phyloP scores from a whole-genome alignment of 2,888 invertebrate species.

The Phragmatobia fuliginosa region DNA sequence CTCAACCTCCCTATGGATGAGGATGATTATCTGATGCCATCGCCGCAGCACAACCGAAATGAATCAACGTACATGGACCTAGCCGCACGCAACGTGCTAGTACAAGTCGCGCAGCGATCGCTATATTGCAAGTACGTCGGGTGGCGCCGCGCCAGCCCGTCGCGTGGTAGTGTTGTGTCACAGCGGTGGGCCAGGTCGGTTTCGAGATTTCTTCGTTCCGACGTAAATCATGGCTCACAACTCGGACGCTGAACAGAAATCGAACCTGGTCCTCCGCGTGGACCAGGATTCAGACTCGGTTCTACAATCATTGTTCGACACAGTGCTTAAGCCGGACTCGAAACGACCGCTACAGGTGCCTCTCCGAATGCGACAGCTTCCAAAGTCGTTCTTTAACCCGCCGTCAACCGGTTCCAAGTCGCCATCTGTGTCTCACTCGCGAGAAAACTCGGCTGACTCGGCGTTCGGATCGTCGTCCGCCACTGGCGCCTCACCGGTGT shows the following conservation, averaged over 20 bases:
- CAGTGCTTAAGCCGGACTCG: slow-evolving; percentile 96
- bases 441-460: slow-evolving; percentile 97
- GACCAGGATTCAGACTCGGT: slow-evolving; percentile 98
- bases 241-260: slow-evolving; percentile 90
- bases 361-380: slow-evolving; percentile 97
- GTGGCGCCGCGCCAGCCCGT: slow-evolving; percentile 83
- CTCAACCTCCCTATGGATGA: too few relatives aligned
- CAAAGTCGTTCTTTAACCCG: slow-evolving; percentile 98
- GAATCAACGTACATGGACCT: too few relatives aligned
- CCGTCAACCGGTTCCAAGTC: slow-evolving; percentile 97
- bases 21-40: too few relatives aligned
- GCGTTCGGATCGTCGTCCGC: slow-evolving; percentile 91
- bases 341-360: slow-evolving; percentile 97
- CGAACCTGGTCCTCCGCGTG: slow-evolving; percentile 94
- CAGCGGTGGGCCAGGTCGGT: slow-evolving; percentile 85
- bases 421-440: slow-evolving; percentile 95
- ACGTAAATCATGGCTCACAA: slow-evolving; percentile 85
- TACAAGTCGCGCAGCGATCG: slow-evolving; percentile 86
- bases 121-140: slow-evolving; percentile 80
- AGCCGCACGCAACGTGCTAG: too few relatives aligned
- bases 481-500: slow-evolving; percentile 85
- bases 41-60: too few relatives aligned
- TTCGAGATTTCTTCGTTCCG: slow-evolving; percentile 83
- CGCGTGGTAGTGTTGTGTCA: slow-evolving; percentile 85
- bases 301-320: slow-evolving; percentile 98